Base-by-base conservation (phyloP, 92 coral and sea anemone genomes). In the Blastomussa wellsi region DNA sequence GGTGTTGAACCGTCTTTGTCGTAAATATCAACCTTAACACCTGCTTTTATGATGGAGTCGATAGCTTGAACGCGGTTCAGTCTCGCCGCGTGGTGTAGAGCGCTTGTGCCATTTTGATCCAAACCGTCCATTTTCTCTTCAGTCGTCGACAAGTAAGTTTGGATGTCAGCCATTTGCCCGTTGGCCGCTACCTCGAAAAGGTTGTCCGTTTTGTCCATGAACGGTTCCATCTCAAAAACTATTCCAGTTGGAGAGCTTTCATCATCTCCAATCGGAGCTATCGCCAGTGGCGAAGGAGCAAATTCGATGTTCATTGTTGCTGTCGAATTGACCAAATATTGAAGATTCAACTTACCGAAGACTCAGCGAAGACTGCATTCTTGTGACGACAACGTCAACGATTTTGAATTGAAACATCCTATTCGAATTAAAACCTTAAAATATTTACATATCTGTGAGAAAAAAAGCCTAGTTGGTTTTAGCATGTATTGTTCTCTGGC, bases 51-150 rank as follows among this genome's bases (percentile, higher is more conserved):
- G 67, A 91, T 64, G 4, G 75, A 81, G 1, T 83, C 86, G 8
- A 91, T 47, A 31, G 72, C 86, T 5, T 81, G 81, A 8, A 31
- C 84, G 32, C 82, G 87, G 83, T 93, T 83, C 86, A 82, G 77
- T 74, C 82, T 89, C 20, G 96, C 94, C 26, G 96, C 94, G 68
- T 91, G 80, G 77, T 93, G 96, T 1, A 91, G 83, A 13, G 91
- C 86, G 48, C 92, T 80, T 20, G 85, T 49, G 3, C 88, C 94
- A 29, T 80, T 79, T 5, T 80, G 79, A 75, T 93, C 96, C 88
- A 84, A 59, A 16, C 62, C 4, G 38, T 67, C 84, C 52, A 52
- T 29, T 14, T 26, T 49, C 52, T 31, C 47, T 37, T 35, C 26
- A 42, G 33, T 73, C 14, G 44, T 57, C 26, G 81, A 83, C 22